Percentiles rank a stretch among this genome's conserved stretches.
Conservation (phyloP, 1,140 invertebrate species). For the Papilio machaon region DNA sequence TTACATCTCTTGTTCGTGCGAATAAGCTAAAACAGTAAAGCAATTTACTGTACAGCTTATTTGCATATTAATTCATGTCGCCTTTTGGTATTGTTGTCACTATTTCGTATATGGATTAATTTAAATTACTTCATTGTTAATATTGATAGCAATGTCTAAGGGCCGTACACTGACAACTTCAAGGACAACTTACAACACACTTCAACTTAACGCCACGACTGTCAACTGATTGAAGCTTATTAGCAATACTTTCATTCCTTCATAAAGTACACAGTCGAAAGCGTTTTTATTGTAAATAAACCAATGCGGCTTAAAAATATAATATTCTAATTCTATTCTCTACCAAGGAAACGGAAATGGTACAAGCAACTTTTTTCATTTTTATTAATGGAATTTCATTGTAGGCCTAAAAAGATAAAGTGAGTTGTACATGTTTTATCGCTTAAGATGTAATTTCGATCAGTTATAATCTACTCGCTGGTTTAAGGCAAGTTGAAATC, state of each 20-base stretch:
- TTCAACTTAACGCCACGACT: no score
- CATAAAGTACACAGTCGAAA: background rate
- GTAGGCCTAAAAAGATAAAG: slow-evolving; percentile 13
- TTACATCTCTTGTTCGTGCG: background rate
- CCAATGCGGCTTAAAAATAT: no score
- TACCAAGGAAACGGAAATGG: background rate
- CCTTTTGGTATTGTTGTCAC: background rate
- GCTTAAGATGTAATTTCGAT: slow-evolving; percentile 12
- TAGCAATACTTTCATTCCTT: no score
- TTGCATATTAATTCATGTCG: background rate
- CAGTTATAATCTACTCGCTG: slow-evolving; percentile 22
- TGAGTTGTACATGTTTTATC: slow-evolving; percentile 23
- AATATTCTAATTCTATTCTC: no score
- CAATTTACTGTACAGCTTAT: slow-evolving; percentile 14
- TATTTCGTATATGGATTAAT: background rate
- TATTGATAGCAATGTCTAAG: no score
- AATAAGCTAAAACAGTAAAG: slow-evolving; percentile 25
- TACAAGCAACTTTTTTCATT: background rate
- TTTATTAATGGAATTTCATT: slow-evolving; percentile 13
- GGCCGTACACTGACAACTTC: no score
- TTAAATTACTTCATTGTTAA: no score
- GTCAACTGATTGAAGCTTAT: no score
- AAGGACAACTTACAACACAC: no score
- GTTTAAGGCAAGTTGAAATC: background rate
- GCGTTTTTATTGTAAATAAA: no score